Evolutionary conservation across 2,113 vertebrate genomes (phyloP), one percentile per base, ranked within the genome.

Genomic region (Takifugu bimaculatus): DNA sequence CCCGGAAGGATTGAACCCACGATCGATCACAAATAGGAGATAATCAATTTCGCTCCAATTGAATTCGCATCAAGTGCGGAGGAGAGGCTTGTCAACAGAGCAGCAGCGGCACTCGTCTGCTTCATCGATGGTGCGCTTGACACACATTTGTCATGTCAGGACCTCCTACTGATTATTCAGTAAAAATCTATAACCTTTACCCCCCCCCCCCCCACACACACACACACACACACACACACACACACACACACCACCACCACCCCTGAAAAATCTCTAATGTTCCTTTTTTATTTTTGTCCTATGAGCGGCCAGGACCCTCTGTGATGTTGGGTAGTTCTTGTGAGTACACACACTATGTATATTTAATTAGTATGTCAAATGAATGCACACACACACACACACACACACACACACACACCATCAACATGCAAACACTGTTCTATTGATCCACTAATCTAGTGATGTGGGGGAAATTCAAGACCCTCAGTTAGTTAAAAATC

Each of bases 11-110:
- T 6, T 15, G n/a, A 82, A 88, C 42, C 86, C 79, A 78, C 75
- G 50, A 86, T 85, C 72, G 81, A 88, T 84, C 57, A 26, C 70
- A 80, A 81, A 81, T 78, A 44, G 71, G 72, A 77, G 66, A 78
- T 81, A 84, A 87, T 87, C 81, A 85, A 85, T 88, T 83, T 32
- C 60, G 50, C 65, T 77, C 45, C 82, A 79, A 77, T 65, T 81
- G 65, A 85, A 87, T 84, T 78, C 68, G 73, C 78, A 88, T 88
- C 69, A 81, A 69, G 59, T 61, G 54, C 49, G 57, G 39, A 63
- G 65, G 53, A 66, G 62, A 60, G 44, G 65, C 77, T 53, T 74
- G 78, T 72, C 60, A 85, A 64, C 68, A 68, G 72, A 75, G 55
- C 53, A 56, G 53, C 58, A n/a, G 27, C 63, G 48, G 70, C 32